These are phyloP conservation scores for Tympanuchus pallidicinctus DNA, from an alignment of 2,113 vertebrate genomes.

Conservation along the genomic window DNA sequence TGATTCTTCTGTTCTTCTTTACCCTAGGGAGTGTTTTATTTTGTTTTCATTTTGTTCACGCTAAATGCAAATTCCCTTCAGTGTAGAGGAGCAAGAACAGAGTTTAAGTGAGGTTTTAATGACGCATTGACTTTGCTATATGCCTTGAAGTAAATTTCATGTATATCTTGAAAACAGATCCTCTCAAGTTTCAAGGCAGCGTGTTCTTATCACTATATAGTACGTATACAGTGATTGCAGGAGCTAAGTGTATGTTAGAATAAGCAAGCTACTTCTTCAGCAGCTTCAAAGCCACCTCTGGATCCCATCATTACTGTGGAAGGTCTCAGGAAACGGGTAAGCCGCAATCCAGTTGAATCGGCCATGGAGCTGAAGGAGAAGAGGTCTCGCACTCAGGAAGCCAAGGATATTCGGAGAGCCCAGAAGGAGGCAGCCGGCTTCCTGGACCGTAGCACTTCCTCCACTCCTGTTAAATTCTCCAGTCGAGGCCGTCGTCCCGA, in stretches of 20 bases:
- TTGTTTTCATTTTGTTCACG: neutral
- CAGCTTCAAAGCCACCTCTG: constrained; percentile 82
- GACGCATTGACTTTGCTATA: neutral
- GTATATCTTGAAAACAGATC: neutral
- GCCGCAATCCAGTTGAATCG: constrained; percentile 90
- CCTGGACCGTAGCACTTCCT: constrained; percentile 86
- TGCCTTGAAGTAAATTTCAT: neutral
- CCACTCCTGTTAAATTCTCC: constrained; percentile 88
- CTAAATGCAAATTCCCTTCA: neutral
- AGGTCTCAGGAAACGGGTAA: constrained; percentile 88
- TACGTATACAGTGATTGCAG: neutral
- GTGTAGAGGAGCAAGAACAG: neutral
- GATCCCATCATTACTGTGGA: constrained; percentile 94
- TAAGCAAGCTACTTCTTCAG: constrained; percentile 32
- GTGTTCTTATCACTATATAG: neutral
- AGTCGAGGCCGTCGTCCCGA: constrained; percentile 81
- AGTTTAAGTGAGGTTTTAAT: neutral
- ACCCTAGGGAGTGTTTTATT: neutral
- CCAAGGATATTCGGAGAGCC: constrained; percentile 95
- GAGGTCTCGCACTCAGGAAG: constrained; percentile 94
- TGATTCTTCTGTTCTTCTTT: neutral
- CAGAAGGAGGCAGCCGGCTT: constrained; percentile 92
- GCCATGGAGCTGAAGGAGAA: constrained; percentile 99
- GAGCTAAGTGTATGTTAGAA: neutral
- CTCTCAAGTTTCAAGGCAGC: neutral